phyloP scores from a whole-genome alignment of 92 coral and sea anemone genomes.

The Scolanthus callimorphus region DNA sequence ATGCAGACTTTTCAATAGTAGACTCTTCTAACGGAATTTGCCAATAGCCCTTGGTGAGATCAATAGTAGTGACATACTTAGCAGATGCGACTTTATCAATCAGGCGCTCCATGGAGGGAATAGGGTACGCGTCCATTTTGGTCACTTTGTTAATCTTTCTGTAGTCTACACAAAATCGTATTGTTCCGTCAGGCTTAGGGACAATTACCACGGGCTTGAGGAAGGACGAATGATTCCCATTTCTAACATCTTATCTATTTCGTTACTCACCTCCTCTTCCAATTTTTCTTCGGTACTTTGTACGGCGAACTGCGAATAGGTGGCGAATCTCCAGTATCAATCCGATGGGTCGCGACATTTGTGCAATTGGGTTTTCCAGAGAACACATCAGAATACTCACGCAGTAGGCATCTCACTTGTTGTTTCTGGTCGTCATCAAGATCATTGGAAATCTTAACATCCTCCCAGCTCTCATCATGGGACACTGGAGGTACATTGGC shows the following conservation, averaged over 20 bases:
- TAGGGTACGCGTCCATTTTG: no score
- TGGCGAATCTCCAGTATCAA: conserved; percentile 34
- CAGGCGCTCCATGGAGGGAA: no score
- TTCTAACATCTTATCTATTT: conserved; percentile 43
- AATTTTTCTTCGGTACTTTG: conserved; percentile 34
- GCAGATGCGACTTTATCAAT: no score
- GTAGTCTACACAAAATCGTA: no score
- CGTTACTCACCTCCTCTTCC: conserved; percentile 27
- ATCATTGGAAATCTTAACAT: conserved; percentile 17
- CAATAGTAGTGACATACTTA: no score
- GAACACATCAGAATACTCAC: conserved; percentile 21
- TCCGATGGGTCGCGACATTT: conserved; percentile 6
- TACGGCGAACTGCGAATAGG: conserved; percentile 38
- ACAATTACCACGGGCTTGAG: conserved; percentile 12
- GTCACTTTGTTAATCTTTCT: no score
- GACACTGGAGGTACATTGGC: conserved; percentile 19
- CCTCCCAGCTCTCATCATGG: conserved; percentile 20
- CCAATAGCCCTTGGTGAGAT: no score
- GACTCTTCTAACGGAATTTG: no score
- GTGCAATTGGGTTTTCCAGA: conserved; percentile 12
- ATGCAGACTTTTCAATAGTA: no score
- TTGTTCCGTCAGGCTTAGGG: no score
- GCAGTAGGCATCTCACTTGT: conserved; percentile 2
- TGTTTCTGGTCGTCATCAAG: conserved; percentile 5
- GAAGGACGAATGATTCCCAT: conserved; percentile 37